Evolutionary conservation across 2,113 vertebrate species (phyloP).

Genomic region (Halichoeres trimaculatus): DNA sequence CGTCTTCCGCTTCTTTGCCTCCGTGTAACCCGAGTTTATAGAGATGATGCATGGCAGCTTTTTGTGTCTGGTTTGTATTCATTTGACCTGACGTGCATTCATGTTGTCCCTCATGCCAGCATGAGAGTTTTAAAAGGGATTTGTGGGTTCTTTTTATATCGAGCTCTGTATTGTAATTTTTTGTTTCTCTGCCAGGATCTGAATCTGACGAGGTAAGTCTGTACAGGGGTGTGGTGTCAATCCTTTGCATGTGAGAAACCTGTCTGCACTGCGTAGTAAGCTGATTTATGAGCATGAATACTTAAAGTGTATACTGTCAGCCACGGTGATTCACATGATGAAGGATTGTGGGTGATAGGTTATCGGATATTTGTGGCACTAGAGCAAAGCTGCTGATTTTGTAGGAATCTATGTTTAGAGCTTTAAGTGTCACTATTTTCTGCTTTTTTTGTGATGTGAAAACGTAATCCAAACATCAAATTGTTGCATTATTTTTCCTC

Average conservation of each 20-base stretch:
- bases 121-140: slow-evolving; percentile 57
- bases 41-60: slow-evolving; percentile 65
- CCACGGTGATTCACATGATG: slow-evolving; percentile 18
- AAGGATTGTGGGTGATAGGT: slow-evolving; percentile 23
- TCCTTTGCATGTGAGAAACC: slow-evolving; percentile 72
- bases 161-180: slow-evolving; percentile 74
- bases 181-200: slow-evolving; percentile 78
- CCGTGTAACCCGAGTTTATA: slow-evolving; percentile 27
- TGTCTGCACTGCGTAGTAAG: slow-evolving; percentile 46
- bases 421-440: slow-evolving; percentile 22
- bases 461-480: slow-evolving; percentile 14
- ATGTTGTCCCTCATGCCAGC: slow-evolving; percentile 45
- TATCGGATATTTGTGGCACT: slow-evolving; percentile 5
- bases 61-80: slow-evolving; percentile 51
- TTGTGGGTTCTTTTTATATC: slow-evolving; percentile 52
- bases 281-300: slow-evolving; percentile 46
- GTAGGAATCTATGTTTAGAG: background rate
- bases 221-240: slow-evolving; percentile 60
- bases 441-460: slow-evolving; percentile 6
- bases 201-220: slow-evolving; percentile 79
- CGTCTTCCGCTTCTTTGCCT: slow-evolving; percentile 47
- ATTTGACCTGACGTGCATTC: slow-evolving; percentile 51
- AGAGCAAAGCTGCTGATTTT: background rate
- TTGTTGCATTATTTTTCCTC: slow-evolving; percentile 16
- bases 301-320: slow-evolving; percentile 23